Base-by-base conservation (phyloP, 2,797 vertebrate genomes). In the Chelonia mydas region DNA sequence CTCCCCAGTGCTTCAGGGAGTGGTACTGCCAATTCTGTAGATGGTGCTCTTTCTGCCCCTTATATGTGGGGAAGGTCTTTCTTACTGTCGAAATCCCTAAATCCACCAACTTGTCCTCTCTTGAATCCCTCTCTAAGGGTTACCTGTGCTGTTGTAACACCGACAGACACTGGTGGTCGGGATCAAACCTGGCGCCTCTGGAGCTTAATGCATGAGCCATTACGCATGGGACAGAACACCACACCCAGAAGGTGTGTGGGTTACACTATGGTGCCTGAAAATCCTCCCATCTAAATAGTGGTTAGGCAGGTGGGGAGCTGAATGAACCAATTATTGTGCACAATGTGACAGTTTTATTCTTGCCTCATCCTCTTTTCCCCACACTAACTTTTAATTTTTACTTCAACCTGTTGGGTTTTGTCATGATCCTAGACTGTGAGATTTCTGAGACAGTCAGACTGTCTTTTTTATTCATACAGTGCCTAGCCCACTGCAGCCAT, bases 271-370 rank as follows among this genome's bases (percentile, higher is more conserved):
- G 33, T 76, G 41, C 13, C 72, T 76, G 72, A 15, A 76, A 76
- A 45, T 37, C 41, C 37, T 82, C 11, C 55, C 55, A 45, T 81
- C 80, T 82, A 28, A 65, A 16, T 37, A 82, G 9, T 53, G 3
- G 45, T 89, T 85, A 80, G 77, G 80, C 94, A 94, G 72, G 77
- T 94, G 76, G 88, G 90, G 81, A 93, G 89, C 81, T 92, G 89
- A 96, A 87, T 94, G 84, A 85, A 90, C 17, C 1, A 51, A 90
- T 47, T 80, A 53, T 90, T 94, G 53, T 37, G 5, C 84, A 68
- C 23, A 28, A 50, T 94, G 61, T 41, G 79, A 94, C n/a, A 19
- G 54, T 89, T 94, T 94, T 95, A 51, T 2, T 7, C 81, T 93
- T 89, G 81, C 94, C 76, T 86, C 76, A 83, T 57, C 83, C 85